These are phyloP conservation scores for Psococerastis gibbosa DNA, from an alignment of 2,888 invertebrate species.

Conservation along the genomic window DNA sequence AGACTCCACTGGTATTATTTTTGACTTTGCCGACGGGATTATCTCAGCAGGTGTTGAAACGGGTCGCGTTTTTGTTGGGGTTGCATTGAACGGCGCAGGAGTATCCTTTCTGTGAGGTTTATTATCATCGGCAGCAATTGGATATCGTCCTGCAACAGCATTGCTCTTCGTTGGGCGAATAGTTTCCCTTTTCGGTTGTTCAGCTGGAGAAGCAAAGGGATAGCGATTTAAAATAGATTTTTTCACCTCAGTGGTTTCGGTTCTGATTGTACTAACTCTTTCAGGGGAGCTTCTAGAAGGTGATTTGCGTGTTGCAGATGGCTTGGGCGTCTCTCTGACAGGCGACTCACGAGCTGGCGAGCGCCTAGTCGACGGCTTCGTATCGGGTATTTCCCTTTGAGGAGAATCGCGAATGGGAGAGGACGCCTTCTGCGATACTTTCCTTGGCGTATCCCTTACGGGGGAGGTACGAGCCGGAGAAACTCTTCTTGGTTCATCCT, in stretches of 20 bases:
- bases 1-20: constrained; percentile 11
- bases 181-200: neutral
- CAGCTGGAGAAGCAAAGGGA: neutral
- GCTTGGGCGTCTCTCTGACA: constrained; percentile 13
- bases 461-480: neutral
- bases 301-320: constrained; percentile 12
- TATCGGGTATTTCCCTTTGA: constrained; percentile 13
- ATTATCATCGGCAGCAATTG: neutral
- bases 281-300: constrained; percentile 12
- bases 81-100: neutral
- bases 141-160: neutral
- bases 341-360: constrained; percentile 10
- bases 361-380: neutral
- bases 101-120: constrained; percentile 5
- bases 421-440: neutral
- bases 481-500: neutral
- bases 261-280: constrained; percentile 9
- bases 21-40: no score
- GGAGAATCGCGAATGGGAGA: constrained; percentile 15
- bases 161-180: neutral
- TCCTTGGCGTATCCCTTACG: constrained; percentile 9
- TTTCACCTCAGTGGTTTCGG: neutral
- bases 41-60: no score
- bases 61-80: neutral
- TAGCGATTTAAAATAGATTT: neutral